Conservation (phyloP, 1,140 invertebrate genomes). For the Agrilus planipennis region DNA sequence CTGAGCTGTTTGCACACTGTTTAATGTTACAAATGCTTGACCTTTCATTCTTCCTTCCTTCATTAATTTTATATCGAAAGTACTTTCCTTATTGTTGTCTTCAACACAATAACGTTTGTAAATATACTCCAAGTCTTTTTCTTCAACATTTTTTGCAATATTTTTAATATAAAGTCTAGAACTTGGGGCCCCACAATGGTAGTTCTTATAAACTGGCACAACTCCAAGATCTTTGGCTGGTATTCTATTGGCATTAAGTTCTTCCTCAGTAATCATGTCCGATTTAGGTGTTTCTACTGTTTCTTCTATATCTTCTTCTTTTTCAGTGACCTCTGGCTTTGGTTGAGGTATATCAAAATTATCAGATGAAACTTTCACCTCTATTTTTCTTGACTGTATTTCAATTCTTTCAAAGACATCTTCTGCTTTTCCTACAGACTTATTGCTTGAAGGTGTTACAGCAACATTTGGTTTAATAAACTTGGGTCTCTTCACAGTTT, state of each 20-base stretch:
- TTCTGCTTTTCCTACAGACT: conserved; percentile 37
- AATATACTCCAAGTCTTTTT: conserved; percentile 66
- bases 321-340: conserved; percentile 25
- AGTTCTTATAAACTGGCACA: conserved; percentile 77
- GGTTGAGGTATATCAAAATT: conserved; percentile 23
- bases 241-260: conserved; percentile 56
- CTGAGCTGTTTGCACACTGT: conserved; percentile 55
- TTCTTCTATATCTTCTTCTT: conserved; percentile 29
- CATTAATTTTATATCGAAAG: conserved; percentile 82
- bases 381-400: conserved; percentile 48
- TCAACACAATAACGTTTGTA: conserved; percentile 61
- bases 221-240: conserved; percentile 62
- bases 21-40: conserved; percentile 83
- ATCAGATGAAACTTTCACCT: conserved; percentile 43
- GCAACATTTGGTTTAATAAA: conserved; percentile 40
- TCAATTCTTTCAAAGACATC: conserved; percentile 54
- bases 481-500: conserved; percentile 50
- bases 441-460: conserved; percentile 32
- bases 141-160: conserved; percentile 65
- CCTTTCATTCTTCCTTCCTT: conserved; percentile 93
- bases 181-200: conserved; percentile 66
- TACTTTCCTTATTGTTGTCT: conserved; percentile 34
- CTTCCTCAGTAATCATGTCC: conserved; percentile 50
- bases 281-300: conserved; percentile 28
- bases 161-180: conserved; percentile 88